A percentile compares a stretch with the other conserved stretches of the same genome.
phyloP scores from a whole-genome alignment of 92 coral and sea anemone species.

The Plumapathes pennacea region DNA sequence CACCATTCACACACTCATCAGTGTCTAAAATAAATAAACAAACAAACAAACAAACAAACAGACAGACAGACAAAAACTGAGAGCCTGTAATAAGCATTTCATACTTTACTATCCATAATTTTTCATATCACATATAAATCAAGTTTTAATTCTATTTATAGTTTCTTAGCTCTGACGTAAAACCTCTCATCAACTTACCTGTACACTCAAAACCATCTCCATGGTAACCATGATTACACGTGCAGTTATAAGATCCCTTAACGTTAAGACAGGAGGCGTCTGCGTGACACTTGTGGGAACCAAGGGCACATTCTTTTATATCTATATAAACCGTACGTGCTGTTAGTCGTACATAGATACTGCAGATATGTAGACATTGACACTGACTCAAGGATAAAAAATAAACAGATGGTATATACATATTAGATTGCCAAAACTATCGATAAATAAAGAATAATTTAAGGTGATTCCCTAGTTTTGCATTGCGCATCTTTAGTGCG shows the following conservation, averaged over 20 bases:
- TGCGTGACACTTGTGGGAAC: constrained; percentile 13
- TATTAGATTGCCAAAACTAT: too few relatives aligned
- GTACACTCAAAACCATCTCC: constrained; percentile 20
- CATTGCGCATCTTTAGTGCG: too few relatives aligned
- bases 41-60: too few relatives aligned
- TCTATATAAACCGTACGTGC: too few relatives aligned
- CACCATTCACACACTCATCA: constrained; percentile 16
- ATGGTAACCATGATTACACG: constrained; percentile 19
- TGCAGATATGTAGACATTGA: background rate
- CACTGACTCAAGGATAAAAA: too few relatives aligned
- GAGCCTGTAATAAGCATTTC: background rate
- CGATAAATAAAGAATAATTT: too few relatives aligned
- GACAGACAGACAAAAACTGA: too few relatives aligned
- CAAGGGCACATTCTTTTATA: too few relatives aligned
- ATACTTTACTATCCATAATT: background rate
- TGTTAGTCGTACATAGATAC: background rate
- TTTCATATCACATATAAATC: too few relatives aligned
- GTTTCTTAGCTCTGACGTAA: background rate
- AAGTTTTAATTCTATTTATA: background rate
- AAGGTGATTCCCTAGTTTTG: too few relatives aligned
- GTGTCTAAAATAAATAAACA: constrained; percentile 31
- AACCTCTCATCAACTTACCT: too few relatives aligned
- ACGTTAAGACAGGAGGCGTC: constrained; percentile 13
- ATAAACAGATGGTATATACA: too few relatives aligned
- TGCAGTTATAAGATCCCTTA: constrained; percentile 18